These are phyloP conservation scores for Imbricaverruca yamaguchii DNA, from an alignment of 2,888 invertebrate species.

Conservation along the genomic window DNA sequence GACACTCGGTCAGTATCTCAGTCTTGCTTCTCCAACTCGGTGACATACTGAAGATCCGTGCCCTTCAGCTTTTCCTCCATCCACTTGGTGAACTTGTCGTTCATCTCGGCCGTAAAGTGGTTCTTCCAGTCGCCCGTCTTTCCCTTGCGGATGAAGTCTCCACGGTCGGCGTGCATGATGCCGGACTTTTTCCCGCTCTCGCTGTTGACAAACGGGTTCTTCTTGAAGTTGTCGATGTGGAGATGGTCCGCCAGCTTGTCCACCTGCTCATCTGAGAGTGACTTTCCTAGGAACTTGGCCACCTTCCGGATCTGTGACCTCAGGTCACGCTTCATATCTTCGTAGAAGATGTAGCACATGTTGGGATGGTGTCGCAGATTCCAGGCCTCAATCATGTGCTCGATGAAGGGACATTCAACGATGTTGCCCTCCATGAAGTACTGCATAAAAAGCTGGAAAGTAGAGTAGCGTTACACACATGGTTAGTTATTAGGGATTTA, in stretches of 20 bases:
- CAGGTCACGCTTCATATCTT: conserved; percentile 24
- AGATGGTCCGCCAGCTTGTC: conserved; percentile 22
- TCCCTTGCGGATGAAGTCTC: too few species aligned
- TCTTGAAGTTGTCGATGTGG: conserved; percentile 25
- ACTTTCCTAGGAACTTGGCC: conserved; percentile 25
- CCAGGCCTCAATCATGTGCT: conserved; percentile 26
- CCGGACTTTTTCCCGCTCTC: too few species aligned
- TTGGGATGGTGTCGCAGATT: conserved; percentile 26
- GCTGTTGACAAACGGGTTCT: too few species aligned
- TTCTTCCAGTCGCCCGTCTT: too few species aligned
- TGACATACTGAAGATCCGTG: neutral
- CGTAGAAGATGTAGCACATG: conserved; percentile 25
- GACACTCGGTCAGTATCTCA: neutral
- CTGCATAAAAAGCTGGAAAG: neutral
- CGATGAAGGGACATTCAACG: conserved; percentile 14
- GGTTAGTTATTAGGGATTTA: too few species aligned
- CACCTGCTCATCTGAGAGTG: conserved; percentile 23
- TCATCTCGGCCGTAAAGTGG: too few species aligned
- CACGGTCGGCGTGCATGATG: too few species aligned
- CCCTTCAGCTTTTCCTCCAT: neutral
- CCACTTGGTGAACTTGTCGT: too few species aligned
- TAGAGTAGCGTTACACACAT: too few species aligned
- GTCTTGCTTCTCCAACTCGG: neutral
- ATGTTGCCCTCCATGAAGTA: conserved; percentile 12
- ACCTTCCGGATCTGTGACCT: conserved; percentile 21